These are phyloP conservation scores for Corticium candelabrum DNA, from an alignment of 37 sponge, comb jelly and placozoan genomes.

Conservation along the genomic window DNA sequence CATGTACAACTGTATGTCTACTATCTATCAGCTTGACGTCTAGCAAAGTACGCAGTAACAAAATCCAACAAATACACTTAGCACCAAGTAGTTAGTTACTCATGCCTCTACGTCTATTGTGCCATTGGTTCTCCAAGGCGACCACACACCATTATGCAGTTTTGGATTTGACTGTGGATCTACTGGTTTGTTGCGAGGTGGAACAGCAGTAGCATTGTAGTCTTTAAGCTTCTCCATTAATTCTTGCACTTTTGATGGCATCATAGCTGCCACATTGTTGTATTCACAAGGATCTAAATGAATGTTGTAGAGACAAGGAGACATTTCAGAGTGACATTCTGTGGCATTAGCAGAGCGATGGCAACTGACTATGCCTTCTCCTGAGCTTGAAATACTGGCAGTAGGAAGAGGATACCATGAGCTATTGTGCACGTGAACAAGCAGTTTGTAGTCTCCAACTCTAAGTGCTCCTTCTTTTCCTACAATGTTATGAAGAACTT, in stretches of 20 bases:
- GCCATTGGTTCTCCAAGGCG: background rate
- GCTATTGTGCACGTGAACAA: background rate
- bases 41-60: too few species aligned
- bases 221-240: background rate
- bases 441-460: background rate
- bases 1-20: too few species aligned
- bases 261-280: background rate
- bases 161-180: background rate
- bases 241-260: background rate
- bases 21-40: too few species aligned
- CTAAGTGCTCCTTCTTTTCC: background rate
- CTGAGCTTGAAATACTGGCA: background rate
- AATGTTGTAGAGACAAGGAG: background rate
- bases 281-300: background rate
- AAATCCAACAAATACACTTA: too few species aligned
- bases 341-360: background rate
- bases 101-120: too few species aligned
- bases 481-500: background rate
- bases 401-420: constrained; percentile 6
- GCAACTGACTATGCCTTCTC: background rate
- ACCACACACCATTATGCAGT: background rate
- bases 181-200: background rate
- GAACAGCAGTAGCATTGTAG: background rate
- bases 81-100: too few species aligned
- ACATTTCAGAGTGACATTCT: background rate